Conservation (phyloP, 2,113 vertebrate genomes). For the Mesoclemmys tuberculata region DNA sequence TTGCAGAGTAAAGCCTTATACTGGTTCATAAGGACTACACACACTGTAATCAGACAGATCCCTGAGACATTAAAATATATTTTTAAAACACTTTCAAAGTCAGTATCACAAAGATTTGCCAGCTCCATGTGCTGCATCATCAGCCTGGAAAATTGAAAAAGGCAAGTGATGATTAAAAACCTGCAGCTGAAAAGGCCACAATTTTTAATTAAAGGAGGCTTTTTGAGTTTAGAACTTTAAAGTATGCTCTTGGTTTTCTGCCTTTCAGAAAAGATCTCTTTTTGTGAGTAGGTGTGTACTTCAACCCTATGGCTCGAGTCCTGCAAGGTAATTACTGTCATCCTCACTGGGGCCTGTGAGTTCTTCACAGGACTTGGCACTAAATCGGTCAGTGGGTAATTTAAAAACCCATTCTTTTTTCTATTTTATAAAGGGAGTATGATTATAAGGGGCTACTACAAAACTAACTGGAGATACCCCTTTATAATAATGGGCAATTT, state of each 20-base stretch:
- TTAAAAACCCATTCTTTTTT: neutral
- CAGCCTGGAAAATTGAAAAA: constrained; percentile 74
- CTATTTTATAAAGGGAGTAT: neutral
- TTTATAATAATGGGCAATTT: neutral
- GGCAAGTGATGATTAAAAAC: constrained; percentile 62
- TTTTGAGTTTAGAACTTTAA: constrained; percentile 64
- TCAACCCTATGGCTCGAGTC: neutral
- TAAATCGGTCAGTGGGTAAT: neutral
- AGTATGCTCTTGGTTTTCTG: constrained; percentile 40
- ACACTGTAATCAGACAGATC: neutral
- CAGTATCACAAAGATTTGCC: neutral
- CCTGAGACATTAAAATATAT: neutral
- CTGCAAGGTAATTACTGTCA: neutral
- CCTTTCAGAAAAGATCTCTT: constrained; percentile 40
- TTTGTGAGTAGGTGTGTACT: neutral
- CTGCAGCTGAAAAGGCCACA: constrained; percentile 29
- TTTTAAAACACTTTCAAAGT: constrained; percentile 29
- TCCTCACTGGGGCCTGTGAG: neutral
- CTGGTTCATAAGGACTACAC: neutral
- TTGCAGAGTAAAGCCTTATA: neutral
- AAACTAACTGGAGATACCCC: neutral
- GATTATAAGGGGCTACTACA: neutral
- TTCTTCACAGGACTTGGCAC: neutral
- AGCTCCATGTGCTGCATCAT: constrained; percentile 29
- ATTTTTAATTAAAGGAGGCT: constrained; percentile 66